Evolutionary conservation across 2,888 invertebrate genomes (phyloP).

Genomic region (Drosophila recens): DNA sequence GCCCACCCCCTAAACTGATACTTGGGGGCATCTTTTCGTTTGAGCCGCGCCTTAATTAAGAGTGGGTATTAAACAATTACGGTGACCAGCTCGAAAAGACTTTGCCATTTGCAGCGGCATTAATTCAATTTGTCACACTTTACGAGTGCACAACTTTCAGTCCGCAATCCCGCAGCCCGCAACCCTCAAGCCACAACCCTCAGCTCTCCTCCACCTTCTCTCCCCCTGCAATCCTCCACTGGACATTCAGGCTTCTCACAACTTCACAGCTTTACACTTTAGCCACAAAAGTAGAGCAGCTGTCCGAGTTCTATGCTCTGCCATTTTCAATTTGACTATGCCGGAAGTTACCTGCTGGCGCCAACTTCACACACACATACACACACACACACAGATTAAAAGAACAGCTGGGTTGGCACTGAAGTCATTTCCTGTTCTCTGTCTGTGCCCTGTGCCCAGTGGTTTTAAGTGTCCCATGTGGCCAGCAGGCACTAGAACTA

Average conservation of each 20-base stretch:
- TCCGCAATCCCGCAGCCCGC: constrained; percentile 20
- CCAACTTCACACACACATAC: constrained; percentile 49
- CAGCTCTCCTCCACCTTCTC: not conserved
- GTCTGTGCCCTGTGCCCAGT: constrained; percentile 41
- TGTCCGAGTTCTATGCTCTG: constrained; percentile 51
- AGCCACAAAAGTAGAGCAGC: constrained; percentile 77
- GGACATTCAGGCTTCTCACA: constrained; percentile 26
- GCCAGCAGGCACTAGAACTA: constrained; percentile 81
- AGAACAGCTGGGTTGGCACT: constrained; percentile 60
- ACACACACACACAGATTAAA: constrained; percentile 1
- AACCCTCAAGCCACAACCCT: constrained; percentile 12
- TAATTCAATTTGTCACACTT: constrained; percentile 82
- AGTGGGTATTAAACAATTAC: constrained; percentile 82
- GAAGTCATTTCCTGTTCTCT: constrained; percentile 76
- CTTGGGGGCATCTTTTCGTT: constrained; percentile 4
- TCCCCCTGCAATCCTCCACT: not conserved
- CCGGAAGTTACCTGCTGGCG: constrained; percentile 83
- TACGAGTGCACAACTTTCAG: constrained; percentile 67
- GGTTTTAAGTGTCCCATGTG: constrained; percentile 81
- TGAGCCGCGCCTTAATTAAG: constrained; percentile 60
- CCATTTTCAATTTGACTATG: constrained; percentile 80
- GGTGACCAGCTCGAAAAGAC: constrained; percentile 58
- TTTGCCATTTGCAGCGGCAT: constrained; percentile 74
- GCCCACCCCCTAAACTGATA: constrained; percentile 6
- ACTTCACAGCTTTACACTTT: constrained; percentile 70